phyloP scores from a whole-genome alignment of 2,113 vertebrate species.

The Mesocricetus auratus region DNA sequence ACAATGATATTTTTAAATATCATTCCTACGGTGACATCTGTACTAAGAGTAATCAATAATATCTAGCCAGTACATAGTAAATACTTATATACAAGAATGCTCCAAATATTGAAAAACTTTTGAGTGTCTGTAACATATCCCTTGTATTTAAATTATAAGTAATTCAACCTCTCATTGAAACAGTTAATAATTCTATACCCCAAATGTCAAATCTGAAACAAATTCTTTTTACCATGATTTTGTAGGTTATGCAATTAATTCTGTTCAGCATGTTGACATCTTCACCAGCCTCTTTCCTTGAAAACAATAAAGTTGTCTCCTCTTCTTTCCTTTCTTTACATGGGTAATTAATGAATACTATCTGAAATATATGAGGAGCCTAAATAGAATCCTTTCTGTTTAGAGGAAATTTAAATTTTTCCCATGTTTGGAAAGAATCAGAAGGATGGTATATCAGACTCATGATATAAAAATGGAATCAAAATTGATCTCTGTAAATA shows the following conservation, averaged over 20 bases:
- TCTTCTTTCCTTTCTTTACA: background rate
- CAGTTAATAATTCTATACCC: background rate
- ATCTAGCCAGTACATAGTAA: constrained; percentile 1
- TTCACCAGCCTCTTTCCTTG: background rate
- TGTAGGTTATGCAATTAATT: background rate
- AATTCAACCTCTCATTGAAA: background rate
- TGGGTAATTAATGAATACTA: background rate
- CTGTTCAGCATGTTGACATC: background rate
- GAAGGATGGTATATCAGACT: background rate
- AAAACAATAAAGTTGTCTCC: background rate
- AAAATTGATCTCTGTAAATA: background rate
- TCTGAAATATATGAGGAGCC: background rate
- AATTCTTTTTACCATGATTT: background rate
- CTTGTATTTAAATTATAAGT: background rate
- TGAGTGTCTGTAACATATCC: background rate
- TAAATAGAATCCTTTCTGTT: background rate
- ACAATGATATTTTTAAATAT: background rate
- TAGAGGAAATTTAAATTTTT: background rate
- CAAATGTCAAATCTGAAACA: background rate
- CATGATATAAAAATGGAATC: background rate
- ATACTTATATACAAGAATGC: background rate
- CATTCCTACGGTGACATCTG: background rate
- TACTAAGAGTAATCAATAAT: background rate
- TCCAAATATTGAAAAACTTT: constrained; percentile 38
- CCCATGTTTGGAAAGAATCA: constrained; percentile 35